These are phyloP conservation scores for Hylia prasina DNA, from an alignment of 2,113 vertebrate genomes.

Conservation along the genomic window DNA sequence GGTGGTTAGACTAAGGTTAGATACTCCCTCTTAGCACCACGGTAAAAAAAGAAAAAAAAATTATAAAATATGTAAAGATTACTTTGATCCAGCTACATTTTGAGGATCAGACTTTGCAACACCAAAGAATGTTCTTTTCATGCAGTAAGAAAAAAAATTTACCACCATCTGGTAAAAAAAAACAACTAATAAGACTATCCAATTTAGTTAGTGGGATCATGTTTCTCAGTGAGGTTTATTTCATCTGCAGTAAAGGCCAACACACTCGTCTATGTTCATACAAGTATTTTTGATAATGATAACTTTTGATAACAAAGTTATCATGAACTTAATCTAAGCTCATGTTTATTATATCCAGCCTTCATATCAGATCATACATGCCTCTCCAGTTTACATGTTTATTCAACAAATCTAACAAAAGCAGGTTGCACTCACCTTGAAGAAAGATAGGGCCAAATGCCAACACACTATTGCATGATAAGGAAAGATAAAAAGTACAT, in stretches of 20 bases:
- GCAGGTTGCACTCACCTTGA: neutral
- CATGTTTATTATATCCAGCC: neutral
- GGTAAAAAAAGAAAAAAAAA: rapidly evolving
- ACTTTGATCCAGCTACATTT: neutral
- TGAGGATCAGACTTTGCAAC: neutral
- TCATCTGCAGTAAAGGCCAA: neutral
- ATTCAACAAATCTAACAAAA: neutral
- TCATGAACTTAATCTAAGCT: neutral
- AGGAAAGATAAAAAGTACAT: conserved; percentile 6
- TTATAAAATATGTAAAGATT: neutral
- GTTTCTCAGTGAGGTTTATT: neutral
- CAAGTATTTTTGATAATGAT: neutral
- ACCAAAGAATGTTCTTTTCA: neutral
- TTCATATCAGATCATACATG: neutral
- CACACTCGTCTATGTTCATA: neutral
- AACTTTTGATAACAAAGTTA: neutral
- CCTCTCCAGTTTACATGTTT: neutral
- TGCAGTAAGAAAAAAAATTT: neutral
- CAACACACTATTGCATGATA: neutral
- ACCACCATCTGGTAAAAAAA: neutral
- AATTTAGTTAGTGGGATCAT: neutral
- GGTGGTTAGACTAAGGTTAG: neutral
- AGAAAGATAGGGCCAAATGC: neutral
- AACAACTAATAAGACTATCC: neutral
- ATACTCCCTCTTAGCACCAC: neutral